A percentile compares a stretch with the other conserved stretches of the same genome.
Evolutionary conservation across 2,888 invertebrate species (phyloP).

Genomic region (Hyles lineata): DNA sequence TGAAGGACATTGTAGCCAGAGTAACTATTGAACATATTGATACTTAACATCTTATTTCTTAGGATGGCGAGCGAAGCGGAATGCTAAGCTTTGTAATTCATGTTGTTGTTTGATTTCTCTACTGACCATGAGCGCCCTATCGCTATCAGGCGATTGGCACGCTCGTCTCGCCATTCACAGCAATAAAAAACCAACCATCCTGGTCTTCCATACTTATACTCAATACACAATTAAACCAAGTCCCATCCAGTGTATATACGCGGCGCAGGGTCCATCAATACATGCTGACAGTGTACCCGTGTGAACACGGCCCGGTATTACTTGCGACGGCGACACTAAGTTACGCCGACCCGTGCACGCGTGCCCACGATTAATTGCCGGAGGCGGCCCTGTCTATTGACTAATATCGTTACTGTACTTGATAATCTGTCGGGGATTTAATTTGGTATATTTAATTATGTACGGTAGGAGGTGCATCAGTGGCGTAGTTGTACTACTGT

Average conservation of each 20-base stretch:
- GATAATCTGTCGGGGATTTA: neutral
- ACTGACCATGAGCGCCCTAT: no score
- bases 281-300: conserved; percentile 36
- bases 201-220: neutral
- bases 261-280: conserved; percentile 37
- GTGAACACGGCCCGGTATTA: conserved; percentile 35
- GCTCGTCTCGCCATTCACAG: no score
- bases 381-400: neutral
- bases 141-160: no score
- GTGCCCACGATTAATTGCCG: conserved; percentile 16
- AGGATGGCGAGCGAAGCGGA: no score
- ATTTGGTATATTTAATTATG: no score
- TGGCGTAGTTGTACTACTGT: no score
- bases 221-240: neutral
- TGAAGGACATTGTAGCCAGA: no score
- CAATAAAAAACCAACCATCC: neutral
- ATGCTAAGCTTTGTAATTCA: no score
- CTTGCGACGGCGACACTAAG: conserved; percentile 27
- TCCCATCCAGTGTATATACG: neutral
- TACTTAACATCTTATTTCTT: no score
- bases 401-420: neutral
- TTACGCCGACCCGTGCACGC: conserved; percentile 24
- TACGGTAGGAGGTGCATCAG: no score
- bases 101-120: no score
- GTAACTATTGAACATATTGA: no score